Percentiles rank a stretch among this genome's conserved stretches.
Evolutionary conservation across 2,888 invertebrate species (phyloP).

Genomic region (Microctonus brassicae): DNA sequence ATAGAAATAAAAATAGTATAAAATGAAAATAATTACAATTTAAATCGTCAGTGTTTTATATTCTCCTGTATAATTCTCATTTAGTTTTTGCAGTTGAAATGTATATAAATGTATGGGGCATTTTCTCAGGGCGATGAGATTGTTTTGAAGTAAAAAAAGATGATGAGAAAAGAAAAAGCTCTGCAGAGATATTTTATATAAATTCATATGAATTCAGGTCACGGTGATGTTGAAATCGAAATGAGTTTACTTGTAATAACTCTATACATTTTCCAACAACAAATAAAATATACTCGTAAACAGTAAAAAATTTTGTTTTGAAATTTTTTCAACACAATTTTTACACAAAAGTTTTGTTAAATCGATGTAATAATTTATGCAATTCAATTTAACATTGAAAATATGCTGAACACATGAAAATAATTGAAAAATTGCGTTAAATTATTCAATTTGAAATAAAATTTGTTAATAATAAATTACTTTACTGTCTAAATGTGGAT

Average conservation of each 20-base stretch:
- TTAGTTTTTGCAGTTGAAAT: background rate
- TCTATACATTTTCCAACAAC: background rate
- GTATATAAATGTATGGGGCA: no score
- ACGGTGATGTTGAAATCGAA: background rate
- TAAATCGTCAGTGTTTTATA: background rate
- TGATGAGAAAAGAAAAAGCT: background rate
- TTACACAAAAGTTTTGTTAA: no score
- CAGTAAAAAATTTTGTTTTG: background rate
- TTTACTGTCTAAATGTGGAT: no score
- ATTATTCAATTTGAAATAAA: no score
- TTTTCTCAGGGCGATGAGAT: slow-evolving; percentile 2
- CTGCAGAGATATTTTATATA: background rate
- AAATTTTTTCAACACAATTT: no score
- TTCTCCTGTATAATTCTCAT: background rate
- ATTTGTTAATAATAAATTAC: no score
- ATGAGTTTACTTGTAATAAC: background rate
- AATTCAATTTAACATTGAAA: no score
- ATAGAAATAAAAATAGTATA: background rate
- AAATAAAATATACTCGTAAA: no score
- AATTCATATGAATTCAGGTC: background rate
- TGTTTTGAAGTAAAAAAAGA: no score
- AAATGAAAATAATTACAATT: background rate
- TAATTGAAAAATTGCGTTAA: no score
- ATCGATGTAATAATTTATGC: no score
- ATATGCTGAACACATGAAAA: no score